phyloP scores from a whole-genome alignment of 1,140 invertebrate genomes.

The Heliconius eleuchia region DNA sequence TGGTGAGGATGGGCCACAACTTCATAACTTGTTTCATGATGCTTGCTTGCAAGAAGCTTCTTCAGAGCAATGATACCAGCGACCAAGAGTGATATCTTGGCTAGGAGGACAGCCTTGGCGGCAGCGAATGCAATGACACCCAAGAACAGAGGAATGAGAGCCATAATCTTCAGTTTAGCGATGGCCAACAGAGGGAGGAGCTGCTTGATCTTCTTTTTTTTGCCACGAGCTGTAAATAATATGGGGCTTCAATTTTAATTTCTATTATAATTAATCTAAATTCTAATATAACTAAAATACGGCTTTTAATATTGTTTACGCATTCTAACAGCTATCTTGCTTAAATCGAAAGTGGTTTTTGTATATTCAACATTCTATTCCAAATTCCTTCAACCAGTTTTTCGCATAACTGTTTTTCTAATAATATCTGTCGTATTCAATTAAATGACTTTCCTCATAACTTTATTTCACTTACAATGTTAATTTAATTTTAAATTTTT shows the following conservation, averaged over 20 bases:
- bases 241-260: not conserved
- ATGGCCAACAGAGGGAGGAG: slow-evolving; percentile 88
- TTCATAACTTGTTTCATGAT: slow-evolving; percentile 87
- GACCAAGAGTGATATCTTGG: slow-evolving; percentile 90
- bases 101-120: slow-evolving; percentile 90
- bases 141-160: slow-evolving; percentile 88
- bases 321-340: slow-evolving; percentile 10
- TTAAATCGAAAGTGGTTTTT: slow-evolving; percentile 39
- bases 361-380: slow-evolving; percentile 29
- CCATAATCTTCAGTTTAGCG: slow-evolving; percentile 89
- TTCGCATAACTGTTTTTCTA: slow-evolving; percentile 19
- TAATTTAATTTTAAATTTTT: not conserved
- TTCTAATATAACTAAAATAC: not conserved
- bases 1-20: slow-evolving; percentile 86
- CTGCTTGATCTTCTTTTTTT: slow-evolving; percentile 88
- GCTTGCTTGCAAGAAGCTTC: slow-evolving; percentile 88
- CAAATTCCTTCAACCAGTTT: slow-evolving; percentile 38
- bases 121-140: slow-evolving; percentile 90
- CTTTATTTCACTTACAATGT: not conserved
- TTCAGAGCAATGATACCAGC: slow-evolving; percentile 89
- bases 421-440: not conserved
- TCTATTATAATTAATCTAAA: not conserved
- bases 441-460: not conserved
- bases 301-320: not conserved
- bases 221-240: slow-evolving; percentile 84